Evolutionary conservation across 30 jellyfish, hydroid and myxozoan species (phyloP).

Genomic region (Chrysaora quinquecirrha): DNA sequence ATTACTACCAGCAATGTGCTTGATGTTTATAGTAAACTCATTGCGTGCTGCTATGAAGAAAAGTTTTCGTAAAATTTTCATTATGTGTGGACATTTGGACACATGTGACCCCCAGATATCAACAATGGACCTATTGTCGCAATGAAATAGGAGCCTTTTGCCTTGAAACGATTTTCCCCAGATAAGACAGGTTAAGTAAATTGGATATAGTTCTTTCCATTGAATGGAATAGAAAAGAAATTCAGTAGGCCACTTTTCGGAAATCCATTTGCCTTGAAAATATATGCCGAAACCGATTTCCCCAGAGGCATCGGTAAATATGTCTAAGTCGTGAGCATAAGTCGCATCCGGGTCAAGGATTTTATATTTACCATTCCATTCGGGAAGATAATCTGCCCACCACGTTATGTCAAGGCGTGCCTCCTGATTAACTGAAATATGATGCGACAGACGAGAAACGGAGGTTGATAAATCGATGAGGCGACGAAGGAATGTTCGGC

Average conservation of each 20-base stretch:
- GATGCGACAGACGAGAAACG: not conserved
- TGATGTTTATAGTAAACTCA: too few species aligned
- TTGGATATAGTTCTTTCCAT: too few species aligned
- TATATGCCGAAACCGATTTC: not conserved
- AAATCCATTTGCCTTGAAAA: not conserved
- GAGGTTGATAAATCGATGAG: not conserved
- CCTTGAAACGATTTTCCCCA: not conserved
- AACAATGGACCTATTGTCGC: not conserved
- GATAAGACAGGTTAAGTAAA: too few species aligned
- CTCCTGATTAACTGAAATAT: not conserved
- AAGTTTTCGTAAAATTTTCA: not conserved
- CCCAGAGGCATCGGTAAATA: slow-evolving; percentile 2
- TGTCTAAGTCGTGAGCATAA: not conserved
- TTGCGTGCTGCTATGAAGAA: too few species aligned
- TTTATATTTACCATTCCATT: not conserved
- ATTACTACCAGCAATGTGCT: not conserved
- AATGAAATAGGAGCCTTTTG: not conserved
- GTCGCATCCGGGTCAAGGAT: not conserved
- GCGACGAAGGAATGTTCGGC: not conserved
- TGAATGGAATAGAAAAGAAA: too few species aligned
- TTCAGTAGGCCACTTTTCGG: not conserved
- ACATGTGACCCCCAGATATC: not conserved
- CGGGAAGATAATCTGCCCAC: too few species aligned
- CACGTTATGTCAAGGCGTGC: not conserved
- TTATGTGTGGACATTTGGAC: not conserved